These are phyloP conservation scores for Drosophila serrata DNA, from an alignment of 1,140 invertebrate genomes.

Conservation along the genomic window DNA sequence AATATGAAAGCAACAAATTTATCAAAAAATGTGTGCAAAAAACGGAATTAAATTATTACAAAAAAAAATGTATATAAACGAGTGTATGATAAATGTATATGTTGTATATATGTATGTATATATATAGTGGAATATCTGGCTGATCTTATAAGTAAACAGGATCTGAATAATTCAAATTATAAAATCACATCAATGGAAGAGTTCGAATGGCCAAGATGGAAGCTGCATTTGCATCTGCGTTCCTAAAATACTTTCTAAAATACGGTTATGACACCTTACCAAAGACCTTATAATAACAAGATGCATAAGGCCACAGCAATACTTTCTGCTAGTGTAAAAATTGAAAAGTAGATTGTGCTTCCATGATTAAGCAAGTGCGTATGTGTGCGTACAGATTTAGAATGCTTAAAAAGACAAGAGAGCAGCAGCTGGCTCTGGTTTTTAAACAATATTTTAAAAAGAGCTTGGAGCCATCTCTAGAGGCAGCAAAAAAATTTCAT, in stretches of 20 bases:
- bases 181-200: slow-evolving; percentile 58
- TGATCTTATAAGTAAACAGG: slow-evolving; percentile 24
- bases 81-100: slow-evolving; percentile 34
- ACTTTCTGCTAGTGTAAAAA: background rate
- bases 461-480: background rate
- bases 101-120: slow-evolving; percentile 22
- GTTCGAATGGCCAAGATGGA: slow-evolving; percentile 46
- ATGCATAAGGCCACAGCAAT: background rate
- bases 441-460: background rate
- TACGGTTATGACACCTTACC: slow-evolving; percentile 11
- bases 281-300: background rate
- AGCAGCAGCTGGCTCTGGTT: background rate
- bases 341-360: background rate
- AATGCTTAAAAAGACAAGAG: background rate
- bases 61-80: slow-evolving; percentile 33
- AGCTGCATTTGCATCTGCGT: background rate
- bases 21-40: slow-evolving; percentile 60
- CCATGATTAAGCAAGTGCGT: too few relatives aligned
- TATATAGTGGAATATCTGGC: slow-evolving; percentile 44
- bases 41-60: slow-evolving; percentile 33
- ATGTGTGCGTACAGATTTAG: background rate
- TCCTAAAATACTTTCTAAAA: slow-evolving; percentile 14
- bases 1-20: slow-evolving; percentile 80
- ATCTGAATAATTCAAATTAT: slow-evolving; percentile 44
- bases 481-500: background rate